Base-by-base conservation (phyloP, 2,888 invertebrate species). In the Coelogynopora nodosa region DNA sequence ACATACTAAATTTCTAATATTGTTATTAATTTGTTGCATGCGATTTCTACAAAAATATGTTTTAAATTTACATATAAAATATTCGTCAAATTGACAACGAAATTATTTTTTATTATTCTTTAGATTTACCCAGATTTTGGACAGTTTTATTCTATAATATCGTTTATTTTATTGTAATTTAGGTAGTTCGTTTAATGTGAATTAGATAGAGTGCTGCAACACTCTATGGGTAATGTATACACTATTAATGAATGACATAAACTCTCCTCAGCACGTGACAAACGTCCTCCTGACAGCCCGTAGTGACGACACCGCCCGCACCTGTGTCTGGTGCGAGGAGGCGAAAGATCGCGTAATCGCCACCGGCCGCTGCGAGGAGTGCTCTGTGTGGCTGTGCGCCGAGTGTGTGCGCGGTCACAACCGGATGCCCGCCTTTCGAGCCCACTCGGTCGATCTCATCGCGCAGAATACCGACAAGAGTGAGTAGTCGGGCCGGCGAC, bases 321-420 rank as follows among this genome's bases (percentile, higher is more conserved):
- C 31, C 23, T 86, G 86, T 28, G 30, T 29, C 27, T 86, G 86
- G 82, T 97, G 96, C 92, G 96, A 95, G 90, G 96, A 95, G 91
- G 96, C 96, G 92, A 95, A 95, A 89, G 96, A 96, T 90, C 94
- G 95, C 89, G 94, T 95, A 88, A 93, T 94, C 26, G 96, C 96
- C 87, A 95, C 95, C 0, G 90, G 90, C 30, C 96, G 95, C 94
- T 97, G 97, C 93, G 94, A 95, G 13, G 96, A 97, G 91, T 97
- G 97, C 92, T 94, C 95, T 0, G 96, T 97, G 92, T 96, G 95
- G 93, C 95, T 97, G 90, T 97, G 97, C 93, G 95, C 96, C 91
- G 95, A 94, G 92, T 97, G 97, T 93, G 91, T 92, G 31, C 95
- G 95, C 86, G 91, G 91, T 18, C 92, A 92, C 89, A 89, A 90